Evolutionary conservation across 2,797 vertebrate genomes (phyloP).

Genomic region (Hemitrygon akajei): DNA sequence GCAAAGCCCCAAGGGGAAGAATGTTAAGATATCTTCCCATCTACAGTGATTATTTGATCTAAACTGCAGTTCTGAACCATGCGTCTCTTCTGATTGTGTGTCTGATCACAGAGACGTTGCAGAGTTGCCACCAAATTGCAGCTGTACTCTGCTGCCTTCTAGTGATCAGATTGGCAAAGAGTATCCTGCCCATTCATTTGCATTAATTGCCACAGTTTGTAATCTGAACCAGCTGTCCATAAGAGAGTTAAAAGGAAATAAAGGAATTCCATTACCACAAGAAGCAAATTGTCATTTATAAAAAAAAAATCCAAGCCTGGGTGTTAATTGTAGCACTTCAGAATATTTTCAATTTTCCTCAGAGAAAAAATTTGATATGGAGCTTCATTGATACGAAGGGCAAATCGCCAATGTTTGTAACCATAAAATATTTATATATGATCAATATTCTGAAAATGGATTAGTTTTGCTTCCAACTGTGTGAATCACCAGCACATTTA

Average conservation of each 20-base stretch:
- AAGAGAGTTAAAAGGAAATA: not conserved
- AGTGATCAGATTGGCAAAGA: not conserved
- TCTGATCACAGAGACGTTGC: not conserved
- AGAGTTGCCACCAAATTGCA: not conserved
- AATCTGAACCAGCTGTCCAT: not conserved
- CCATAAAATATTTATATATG: not conserved
- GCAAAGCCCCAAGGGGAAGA: not conserved
- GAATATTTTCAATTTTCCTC: not conserved
- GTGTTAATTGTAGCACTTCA: not conserved
- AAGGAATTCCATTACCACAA: not conserved
- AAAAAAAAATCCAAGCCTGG: not conserved
- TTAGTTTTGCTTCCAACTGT: not conserved
- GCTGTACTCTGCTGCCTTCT: not conserved
- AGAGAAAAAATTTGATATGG: not conserved
- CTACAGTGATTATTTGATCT: not conserved
- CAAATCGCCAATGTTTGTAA: not conserved
- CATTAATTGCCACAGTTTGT: not conserved
- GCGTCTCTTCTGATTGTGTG: not conserved
- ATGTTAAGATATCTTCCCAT: not conserved
- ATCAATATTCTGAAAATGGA: constrained; percentile 1
- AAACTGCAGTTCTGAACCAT: not conserved
- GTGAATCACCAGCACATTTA: not conserved
- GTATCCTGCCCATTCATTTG: not conserved
- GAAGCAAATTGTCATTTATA: not conserved
- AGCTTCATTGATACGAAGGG: not conserved